Evolutionary conservation across 2,888 invertebrate species (phyloP).

Genomic region (Mimumesa dahlbomi): DNA sequence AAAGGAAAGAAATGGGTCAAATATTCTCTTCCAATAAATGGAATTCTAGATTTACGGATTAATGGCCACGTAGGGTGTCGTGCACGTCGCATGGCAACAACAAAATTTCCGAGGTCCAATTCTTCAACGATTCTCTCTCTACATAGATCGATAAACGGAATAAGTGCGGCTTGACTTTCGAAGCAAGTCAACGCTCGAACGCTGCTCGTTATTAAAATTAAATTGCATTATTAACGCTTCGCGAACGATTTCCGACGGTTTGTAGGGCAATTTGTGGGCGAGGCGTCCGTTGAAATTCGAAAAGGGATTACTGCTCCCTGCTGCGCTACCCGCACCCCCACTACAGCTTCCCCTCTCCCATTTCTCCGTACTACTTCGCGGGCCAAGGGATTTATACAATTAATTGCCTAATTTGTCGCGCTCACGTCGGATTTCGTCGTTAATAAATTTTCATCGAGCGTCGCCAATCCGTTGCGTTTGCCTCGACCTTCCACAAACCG

Average conservation of each 20-base stretch:
- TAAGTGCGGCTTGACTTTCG: conserved; percentile 54
- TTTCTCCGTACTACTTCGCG: conserved; percentile 56
- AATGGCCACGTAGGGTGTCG: no score
- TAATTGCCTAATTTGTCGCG: conserved; percentile 76
- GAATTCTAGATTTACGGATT: no score
- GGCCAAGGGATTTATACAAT: conserved; percentile 74
- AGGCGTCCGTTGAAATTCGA: conserved; percentile 70
- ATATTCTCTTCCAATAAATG: no score
- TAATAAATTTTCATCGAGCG: conserved; percentile 71
- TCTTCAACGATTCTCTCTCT: no score
- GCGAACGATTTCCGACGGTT: conserved; percentile 70
- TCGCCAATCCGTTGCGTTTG: conserved; percentile 21
- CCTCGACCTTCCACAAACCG: no score
- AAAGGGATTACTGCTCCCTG: conserved; percentile 69
- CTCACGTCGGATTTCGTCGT: conserved; percentile 72
- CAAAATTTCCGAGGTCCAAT: no score
- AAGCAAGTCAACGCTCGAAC: conserved; percentile 45
- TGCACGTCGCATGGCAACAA: no score
- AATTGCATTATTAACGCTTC: conserved; percentile 76
- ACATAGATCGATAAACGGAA: no score
- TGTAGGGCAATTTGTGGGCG: conserved; percentile 71
- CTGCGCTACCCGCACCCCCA: conserved; percentile 31
- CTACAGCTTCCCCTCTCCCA: conserved; percentile 10
- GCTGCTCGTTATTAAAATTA: conserved; percentile 73
- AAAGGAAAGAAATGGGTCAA: no score